phyloP scores from a whole-genome alignment of 2,888 invertebrate species.

The Scelioninae gen. 1 region DNA sequence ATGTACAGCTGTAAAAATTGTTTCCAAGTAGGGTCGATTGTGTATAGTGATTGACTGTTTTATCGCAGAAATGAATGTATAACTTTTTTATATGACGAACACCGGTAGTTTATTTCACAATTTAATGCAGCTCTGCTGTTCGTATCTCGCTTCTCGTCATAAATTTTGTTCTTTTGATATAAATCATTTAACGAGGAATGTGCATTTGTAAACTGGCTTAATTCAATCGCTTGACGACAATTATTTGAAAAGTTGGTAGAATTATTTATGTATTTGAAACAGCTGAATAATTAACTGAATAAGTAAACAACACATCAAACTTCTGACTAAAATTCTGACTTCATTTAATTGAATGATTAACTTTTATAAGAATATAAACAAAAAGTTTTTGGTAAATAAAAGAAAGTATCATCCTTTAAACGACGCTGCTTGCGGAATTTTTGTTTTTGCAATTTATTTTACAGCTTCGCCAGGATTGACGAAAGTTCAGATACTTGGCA shows the following conservation, averaged over 20 bases:
- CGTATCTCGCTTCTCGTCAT: neutral
- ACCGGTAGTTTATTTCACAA: neutral
- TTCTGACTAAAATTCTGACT: neutral
- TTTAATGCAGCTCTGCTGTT: neutral
- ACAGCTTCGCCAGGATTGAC: constrained; percentile 3
- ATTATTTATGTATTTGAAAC: no score
- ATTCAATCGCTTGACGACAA: neutral
- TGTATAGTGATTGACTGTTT: constrained; percentile 15
- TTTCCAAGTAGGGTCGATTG: constrained; percentile 1
- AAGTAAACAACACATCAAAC: neutral
- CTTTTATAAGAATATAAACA: neutral
- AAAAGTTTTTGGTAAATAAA: neutral
- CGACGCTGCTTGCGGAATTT: constrained; percentile 6
- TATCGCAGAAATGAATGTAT: constrained; percentile 18
- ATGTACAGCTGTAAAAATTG: constrained; percentile 28
- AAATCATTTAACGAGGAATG: neutral
- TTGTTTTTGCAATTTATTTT: constrained; percentile 12
- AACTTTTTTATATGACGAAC: constrained; percentile 5
- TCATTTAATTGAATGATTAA: neutral
- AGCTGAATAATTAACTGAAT: no score
- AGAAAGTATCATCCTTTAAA: neutral
- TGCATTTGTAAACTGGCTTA: neutral
- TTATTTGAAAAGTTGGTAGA: no score
- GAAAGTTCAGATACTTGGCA: constrained; percentile 15
- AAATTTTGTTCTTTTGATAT: neutral